These are phyloP conservation scores for Eumeta japonica DNA, from an alignment of 1,140 invertebrate species.

Conservation along the genomic window DNA sequence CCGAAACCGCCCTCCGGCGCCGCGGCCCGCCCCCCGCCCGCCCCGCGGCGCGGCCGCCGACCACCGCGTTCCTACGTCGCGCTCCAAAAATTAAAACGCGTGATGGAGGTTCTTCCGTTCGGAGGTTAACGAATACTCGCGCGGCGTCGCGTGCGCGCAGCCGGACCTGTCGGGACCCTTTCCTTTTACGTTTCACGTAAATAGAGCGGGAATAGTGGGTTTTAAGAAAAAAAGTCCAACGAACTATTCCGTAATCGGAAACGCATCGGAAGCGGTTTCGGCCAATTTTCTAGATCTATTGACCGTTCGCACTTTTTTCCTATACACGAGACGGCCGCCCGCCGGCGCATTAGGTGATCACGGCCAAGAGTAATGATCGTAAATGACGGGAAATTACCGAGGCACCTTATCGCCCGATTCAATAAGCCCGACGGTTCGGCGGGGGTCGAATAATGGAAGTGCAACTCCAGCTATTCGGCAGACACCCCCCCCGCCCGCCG, in stretches of 20 bases:
- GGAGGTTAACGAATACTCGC: too few species aligned
- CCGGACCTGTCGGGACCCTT: too few species aligned
- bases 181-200: too few species aligned
- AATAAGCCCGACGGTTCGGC: slow-evolving; percentile 40
- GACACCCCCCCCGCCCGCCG: slow-evolving; percentile 26
- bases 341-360: slow-evolving; percentile 35
- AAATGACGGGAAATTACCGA: slow-evolving; percentile 54
- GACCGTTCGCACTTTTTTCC: too few species aligned
- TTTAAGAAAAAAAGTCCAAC: slow-evolving; percentile 1
- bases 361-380: slow-evolving; percentile 46
- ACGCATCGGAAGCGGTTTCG: neutral
- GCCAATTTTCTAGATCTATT: slow-evolving; percentile 3
- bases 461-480: slow-evolving; percentile 35
- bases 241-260: too few species aligned
- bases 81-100: too few species aligned
- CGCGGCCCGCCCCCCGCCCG: too few species aligned
- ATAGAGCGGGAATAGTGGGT: neutral
- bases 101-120: too few species aligned
- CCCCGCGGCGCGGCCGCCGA: too few species aligned
- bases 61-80: too few species aligned
- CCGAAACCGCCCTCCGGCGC: neutral
- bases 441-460: slow-evolving; percentile 49
- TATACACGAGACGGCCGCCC: too few species aligned
- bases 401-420: slow-evolving; percentile 51
- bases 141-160: too few species aligned